Evolutionary conservation across 2,113 vertebrate species (phyloP).

Genomic region (Thunnus maccoyii): DNA sequence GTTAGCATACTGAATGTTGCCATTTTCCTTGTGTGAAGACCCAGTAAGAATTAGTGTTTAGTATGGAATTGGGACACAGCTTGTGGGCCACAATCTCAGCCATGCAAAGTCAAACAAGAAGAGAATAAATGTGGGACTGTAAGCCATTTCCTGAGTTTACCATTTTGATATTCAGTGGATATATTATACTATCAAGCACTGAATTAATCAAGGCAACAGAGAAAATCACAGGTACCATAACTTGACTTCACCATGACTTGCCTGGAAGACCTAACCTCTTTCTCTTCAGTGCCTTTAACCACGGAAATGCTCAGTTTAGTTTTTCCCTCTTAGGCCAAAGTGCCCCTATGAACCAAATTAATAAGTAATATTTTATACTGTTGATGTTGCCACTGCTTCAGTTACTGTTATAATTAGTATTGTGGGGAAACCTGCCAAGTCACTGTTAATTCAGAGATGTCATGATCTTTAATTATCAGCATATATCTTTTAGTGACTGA

Average conservation of each 20-base stretch:
- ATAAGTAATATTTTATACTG: neutral
- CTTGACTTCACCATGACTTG: slow-evolving; percentile 17
- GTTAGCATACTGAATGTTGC: neutral
- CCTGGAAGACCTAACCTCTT: slow-evolving; percentile 42
- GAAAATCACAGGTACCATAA: slow-evolving; percentile 31
- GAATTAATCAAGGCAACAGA: slow-evolving; percentile 55
- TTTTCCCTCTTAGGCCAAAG: neutral
- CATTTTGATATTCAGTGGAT: slow-evolving; percentile 33
- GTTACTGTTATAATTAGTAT: neutral
- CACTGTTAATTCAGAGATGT: neutral
- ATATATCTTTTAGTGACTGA: neutral
- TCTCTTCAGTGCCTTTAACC: slow-evolving; percentile 18
- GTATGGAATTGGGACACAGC: slow-evolving; percentile 37
- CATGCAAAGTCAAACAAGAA: slow-evolving; percentile 32
- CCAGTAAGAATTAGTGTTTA: slow-evolving; percentile 27
- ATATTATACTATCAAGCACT: slow-evolving; percentile 15
- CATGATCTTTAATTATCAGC: no score
- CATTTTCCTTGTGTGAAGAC: neutral
- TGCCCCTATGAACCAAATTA: slow-evolving; percentile 22
- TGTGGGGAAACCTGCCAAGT: neutral
- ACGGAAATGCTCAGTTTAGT: slow-evolving; percentile 17
- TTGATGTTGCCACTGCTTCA: neutral
- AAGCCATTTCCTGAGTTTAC: slow-evolving; percentile 18
- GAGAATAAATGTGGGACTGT: slow-evolving; percentile 25
- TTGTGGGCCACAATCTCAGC: slow-evolving; percentile 43